A percentile compares a stretch with the other conserved stretches of the same genome.
Evolutionary conservation across 2,113 vertebrate species (phyloP).

Genomic region (Alethe castanea): DNA sequence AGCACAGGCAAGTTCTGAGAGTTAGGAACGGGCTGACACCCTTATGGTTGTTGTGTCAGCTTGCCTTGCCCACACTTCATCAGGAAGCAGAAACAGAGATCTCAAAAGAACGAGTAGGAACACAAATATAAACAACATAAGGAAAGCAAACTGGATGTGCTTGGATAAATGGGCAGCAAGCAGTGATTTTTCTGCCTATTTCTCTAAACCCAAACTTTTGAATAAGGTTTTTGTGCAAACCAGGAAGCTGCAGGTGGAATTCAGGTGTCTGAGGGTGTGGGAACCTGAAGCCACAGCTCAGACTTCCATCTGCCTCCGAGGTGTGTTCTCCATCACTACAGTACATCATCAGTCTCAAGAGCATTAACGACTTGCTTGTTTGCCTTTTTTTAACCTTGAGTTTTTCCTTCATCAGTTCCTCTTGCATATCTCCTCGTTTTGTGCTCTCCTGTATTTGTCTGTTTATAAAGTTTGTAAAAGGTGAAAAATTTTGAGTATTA

Average conservation of each 20-base stretch:
- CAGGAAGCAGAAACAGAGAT: background rate
- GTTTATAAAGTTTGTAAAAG: background rate
- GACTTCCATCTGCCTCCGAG: background rate
- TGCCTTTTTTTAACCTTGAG: background rate
- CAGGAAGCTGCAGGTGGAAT: background rate
- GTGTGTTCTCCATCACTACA: background rate
- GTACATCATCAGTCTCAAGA: background rate
- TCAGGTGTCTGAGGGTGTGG: background rate
- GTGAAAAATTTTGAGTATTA: background rate
- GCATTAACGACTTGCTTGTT: background rate
- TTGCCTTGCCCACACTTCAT: background rate
- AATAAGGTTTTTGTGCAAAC: background rate
- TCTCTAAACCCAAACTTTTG: background rate
- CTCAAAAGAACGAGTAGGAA: background rate
- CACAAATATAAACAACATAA: background rate
- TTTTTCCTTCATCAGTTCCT: background rate
- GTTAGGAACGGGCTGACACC: background rate
- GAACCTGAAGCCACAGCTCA: background rate
- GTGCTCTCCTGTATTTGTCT: background rate
- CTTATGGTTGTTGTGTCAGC: background rate
- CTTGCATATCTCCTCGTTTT: background rate
- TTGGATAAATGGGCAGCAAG: background rate
- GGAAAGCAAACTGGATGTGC: background rate
- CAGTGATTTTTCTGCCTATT: background rate
- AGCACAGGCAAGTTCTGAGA: background rate